Conservation (phyloP, 2,113 vertebrate genomes). For the Malurus elegans region DNA sequence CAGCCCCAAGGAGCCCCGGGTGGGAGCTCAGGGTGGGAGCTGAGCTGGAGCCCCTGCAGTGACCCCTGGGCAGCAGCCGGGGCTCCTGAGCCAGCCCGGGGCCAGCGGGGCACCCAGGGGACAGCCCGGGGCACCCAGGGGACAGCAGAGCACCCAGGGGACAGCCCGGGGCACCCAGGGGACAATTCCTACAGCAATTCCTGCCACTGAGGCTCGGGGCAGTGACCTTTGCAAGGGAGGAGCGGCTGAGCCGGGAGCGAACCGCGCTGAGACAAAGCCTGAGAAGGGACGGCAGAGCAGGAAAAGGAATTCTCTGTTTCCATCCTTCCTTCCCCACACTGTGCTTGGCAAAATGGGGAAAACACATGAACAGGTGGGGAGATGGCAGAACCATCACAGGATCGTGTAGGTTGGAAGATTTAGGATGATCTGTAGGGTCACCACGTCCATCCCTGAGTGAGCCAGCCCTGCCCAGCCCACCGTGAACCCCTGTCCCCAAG, state of each 20-base stretch:
- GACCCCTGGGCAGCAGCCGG: background rate
- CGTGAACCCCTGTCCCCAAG: background rate
- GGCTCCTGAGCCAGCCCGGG: too few relatives aligned
- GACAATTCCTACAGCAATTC: too few relatives aligned
- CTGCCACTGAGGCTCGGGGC: background rate
- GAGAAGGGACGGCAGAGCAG: background rate
- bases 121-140: too few relatives aligned
- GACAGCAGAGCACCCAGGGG: too few relatives aligned
- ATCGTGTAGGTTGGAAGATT: background rate
- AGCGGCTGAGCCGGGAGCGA: background rate
- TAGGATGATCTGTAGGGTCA: background rate
- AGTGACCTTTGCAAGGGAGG: background rate
- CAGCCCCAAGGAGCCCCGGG: background rate
- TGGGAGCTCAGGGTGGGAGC: background rate
- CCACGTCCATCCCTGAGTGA: background rate
- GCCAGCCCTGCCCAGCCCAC: background rate
- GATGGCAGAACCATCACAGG: background rate
- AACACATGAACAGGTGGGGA: accelerated
- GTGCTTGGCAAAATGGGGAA: background rate
- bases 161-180: background rate
- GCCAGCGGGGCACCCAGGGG: too few relatives aligned
- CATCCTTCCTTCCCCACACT: background rate
- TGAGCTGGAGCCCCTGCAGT: background rate
- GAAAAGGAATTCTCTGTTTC: background rate
- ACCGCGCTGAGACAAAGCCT: background rate